Evolutionary conservation across 2,888 invertebrate species (phyloP), one percentile per base, ranked within the genome.

Genomic region (Lycophotia porphyrea): DNA sequence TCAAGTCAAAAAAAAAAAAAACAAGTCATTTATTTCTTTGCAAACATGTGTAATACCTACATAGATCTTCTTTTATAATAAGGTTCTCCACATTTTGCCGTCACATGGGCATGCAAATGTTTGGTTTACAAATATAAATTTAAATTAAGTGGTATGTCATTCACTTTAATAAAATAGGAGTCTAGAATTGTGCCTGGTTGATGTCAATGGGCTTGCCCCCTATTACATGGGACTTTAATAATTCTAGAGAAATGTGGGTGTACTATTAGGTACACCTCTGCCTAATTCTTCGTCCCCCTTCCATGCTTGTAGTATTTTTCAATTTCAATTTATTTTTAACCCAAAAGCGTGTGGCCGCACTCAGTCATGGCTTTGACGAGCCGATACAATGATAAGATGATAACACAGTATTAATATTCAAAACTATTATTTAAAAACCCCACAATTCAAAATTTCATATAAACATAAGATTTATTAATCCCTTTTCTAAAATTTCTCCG

Each of bases 381-480:
- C 44, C 52, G n/a, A 74, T 74, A 81, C 44, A 21, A 52, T 61
- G 60, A 55, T 61, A 27, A 52, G 15, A 52, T 61, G 60, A 55
- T 61, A 27, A 52, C 58, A 70, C 39, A 44, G 27, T 71, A 55
- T 67, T 64, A 36, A 69, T 80, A 71, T 52, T 76, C 60, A 55
- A 49, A 75, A 34, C 31, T 61, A 64, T 74, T 84, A 66, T 61
- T 84, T 82, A 58, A 61, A 61, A 72, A 81, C 65, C 55, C 61
- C 18, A 21, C 18, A 58, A 68, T 61, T 77, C 78, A 64, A 85
- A 82, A 55, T 85, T 73, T 61, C 36, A 24, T 47, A 65, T 36
- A 71, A 65, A 77, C 72, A 85, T 85, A 84, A 69, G 82, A 63
- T 81, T 81, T 66, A 84, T 82, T 84, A 81, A 71, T 67, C 78